A percentile compares a stretch with the other conserved stretches of the same genome.
phyloP scores from a whole-genome alignment of 2,113 vertebrate genomes.

The Lophochroa leadbeateri region DNA sequence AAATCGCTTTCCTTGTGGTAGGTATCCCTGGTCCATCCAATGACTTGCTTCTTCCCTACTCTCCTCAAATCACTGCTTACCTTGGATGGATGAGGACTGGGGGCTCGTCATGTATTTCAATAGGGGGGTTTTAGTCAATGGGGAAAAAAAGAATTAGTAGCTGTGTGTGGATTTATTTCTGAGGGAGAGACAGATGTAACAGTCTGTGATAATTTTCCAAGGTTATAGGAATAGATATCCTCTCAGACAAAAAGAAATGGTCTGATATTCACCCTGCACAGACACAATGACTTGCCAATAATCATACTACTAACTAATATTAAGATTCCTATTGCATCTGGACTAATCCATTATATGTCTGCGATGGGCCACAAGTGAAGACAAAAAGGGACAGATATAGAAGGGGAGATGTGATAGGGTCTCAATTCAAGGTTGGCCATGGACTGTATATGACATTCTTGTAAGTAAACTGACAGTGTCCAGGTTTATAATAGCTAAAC shows the following conservation, averaged over 20 bases:
- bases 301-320: rapidly evolving
- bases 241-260: not conserved
- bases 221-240: not conserved
- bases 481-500: slow-evolving; percentile 72
- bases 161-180: not conserved
- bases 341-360: not conserved
- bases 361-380: not conserved
- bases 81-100: not conserved
- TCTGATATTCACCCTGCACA: not conserved
- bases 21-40: not conserved
- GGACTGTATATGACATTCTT: slow-evolving; percentile 39
- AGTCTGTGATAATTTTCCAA: not conserved
- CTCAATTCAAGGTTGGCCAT: not conserved
- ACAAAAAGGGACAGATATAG: not conserved
- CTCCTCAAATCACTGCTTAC: not conserved
- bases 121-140: not conserved
- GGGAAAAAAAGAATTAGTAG: not conserved
- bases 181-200: not conserved
- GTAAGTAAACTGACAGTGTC: slow-evolving; percentile 71
- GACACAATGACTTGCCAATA: not conserved
- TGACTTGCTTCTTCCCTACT: not conserved
- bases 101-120: not conserved
- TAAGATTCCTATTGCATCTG: not conserved
- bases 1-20: not conserved
- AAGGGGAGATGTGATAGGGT: slow-evolving; percentile 6